Conservation (phyloP, 2,888 invertebrate species). For the Carterocephalus palaemon region DNA sequence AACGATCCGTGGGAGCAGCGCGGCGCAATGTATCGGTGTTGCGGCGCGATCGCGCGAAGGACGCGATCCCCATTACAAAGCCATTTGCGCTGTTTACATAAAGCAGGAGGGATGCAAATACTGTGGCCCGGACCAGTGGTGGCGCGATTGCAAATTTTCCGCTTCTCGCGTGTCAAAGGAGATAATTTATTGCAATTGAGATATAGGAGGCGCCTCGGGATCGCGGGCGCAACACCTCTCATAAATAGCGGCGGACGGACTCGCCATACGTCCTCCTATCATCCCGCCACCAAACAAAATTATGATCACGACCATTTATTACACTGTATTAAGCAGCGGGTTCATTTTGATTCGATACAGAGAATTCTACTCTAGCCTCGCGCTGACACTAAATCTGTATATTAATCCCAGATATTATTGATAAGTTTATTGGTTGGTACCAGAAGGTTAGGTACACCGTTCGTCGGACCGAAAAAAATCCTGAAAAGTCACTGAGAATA, state of each 20-base stretch:
- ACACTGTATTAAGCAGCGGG: conserved; percentile 42
- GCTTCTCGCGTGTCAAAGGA: conserved; percentile 69
- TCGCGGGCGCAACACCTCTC: conserved; percentile 56
- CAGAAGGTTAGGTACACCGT: too few species aligned
- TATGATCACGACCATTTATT: conserved; percentile 61
- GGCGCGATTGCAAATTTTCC: conserved; percentile 70
- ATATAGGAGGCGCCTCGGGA: conserved; percentile 62
- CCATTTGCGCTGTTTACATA: conserved; percentile 72
- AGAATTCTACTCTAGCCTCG: too few species aligned
- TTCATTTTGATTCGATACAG: conserved; percentile 21
- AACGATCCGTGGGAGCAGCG: conserved; percentile 70
- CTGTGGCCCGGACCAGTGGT: conserved; percentile 41
- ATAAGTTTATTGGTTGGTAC: too few species aligned
- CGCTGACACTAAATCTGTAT: too few species aligned
- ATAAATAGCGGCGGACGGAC: conserved; percentile 60
- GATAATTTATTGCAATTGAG: conserved; percentile 72
- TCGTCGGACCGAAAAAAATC: too few species aligned
- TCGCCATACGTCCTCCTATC: conserved; percentile 51
- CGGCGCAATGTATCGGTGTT: conserved; percentile 67
- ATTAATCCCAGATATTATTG: too few species aligned
- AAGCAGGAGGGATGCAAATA: conserved; percentile 56
- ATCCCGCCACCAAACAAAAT: conserved; percentile 60
- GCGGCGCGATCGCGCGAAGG: conserved; percentile 59
- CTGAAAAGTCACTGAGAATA: too few species aligned
- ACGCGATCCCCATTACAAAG: conserved; percentile 68